A percentile compares a stretch with the other conserved stretches of the same genome.
Conservation (phyloP, 1,140 invertebrate genomes). For the Drosophila bifasciata region DNA sequence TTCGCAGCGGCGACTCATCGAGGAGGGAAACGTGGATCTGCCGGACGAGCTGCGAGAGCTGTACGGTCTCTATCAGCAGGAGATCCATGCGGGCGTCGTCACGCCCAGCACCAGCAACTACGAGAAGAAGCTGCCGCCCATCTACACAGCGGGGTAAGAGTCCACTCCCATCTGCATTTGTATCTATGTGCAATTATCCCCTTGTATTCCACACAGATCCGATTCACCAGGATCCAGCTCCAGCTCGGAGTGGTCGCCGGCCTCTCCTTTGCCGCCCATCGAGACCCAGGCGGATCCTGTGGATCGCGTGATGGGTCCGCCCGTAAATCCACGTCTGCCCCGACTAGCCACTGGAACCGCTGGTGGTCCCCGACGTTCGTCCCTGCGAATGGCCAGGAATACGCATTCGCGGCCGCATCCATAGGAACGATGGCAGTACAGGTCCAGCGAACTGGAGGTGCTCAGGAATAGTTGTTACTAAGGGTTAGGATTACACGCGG, state of each 20-base stretch:
- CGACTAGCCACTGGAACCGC: slow-evolving; percentile 50
- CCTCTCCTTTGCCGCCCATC: slow-evolving; percentile 75
- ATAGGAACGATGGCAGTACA: slow-evolving; percentile 6
- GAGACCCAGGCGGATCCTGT: slow-evolving; percentile 63
- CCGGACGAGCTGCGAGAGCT: slow-evolving; percentile 92
- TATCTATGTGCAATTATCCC: neutral
- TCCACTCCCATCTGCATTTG: too few relatives aligned
- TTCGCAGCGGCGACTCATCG: slow-evolving; percentile 92
- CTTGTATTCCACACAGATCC: slow-evolving; percentile 47
- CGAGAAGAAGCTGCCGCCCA: slow-evolving; percentile 81
- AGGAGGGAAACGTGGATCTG: slow-evolving; percentile 89
- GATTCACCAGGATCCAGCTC: slow-evolving; percentile 83
- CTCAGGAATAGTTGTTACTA: slow-evolving; percentile 69
- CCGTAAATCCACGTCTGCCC: slow-evolving; percentile 76
- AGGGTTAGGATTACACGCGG: slow-evolving; percentile 30
- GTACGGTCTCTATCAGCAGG: slow-evolving; percentile 93
- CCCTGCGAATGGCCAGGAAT: slow-evolving; percentile 57
- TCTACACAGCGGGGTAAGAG: slow-evolving; percentile 80
- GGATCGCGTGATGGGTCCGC: slow-evolving; percentile 80
- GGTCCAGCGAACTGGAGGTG: slow-evolving; percentile 23
- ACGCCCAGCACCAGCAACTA: slow-evolving; percentile 70
- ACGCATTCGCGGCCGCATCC: slow-evolving; percentile 50
- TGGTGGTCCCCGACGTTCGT: slow-evolving; percentile 45
- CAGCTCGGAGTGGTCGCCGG: slow-evolving; percentile 82
- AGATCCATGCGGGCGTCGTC: slow-evolving; percentile 89